A percentile compares a stretch with the other conserved stretches of the same genome.
Conservation (phyloP, 2,888 invertebrate species). For the Dromius quadrimaculatus region DNA sequence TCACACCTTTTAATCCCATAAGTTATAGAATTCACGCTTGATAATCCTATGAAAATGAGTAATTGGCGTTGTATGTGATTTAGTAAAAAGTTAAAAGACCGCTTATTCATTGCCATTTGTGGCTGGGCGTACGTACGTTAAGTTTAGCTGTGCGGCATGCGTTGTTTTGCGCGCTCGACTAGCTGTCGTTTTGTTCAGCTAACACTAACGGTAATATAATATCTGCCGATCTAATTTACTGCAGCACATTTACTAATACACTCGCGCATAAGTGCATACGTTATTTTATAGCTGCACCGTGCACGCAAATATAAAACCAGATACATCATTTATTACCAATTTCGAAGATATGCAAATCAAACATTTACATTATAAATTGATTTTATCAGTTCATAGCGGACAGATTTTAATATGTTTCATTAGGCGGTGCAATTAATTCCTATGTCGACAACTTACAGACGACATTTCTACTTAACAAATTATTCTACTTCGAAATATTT, state of each 20-base stretch:
- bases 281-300: slow-evolving; percentile 19
- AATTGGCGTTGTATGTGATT: too few species aligned
- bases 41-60: too few species aligned
- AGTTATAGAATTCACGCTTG: too few species aligned
- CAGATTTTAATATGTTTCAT: too few species aligned
- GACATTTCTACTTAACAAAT: too few species aligned
- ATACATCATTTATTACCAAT: background rate
- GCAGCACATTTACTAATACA: background rate
- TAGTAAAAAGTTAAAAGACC: too few species aligned
- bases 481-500: too few species aligned
- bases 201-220: slow-evolving; percentile 51
- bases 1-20: too few species aligned
- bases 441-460: too few species aligned
- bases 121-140: background rate
- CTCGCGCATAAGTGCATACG: slow-evolving; percentile 1
- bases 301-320: background rate
- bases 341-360: background rate
- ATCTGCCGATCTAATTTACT: slow-evolving; percentile 51
- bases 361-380: background rate
- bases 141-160: slow-evolving; percentile 4
- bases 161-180: slow-evolving; percentile 42
- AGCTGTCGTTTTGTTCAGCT: slow-evolving; percentile 43
- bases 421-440: too few species aligned
- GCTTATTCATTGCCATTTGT: background rate
- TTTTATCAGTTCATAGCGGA: background rate